phyloP scores from a whole-genome alignment of 2,113 vertebrate genomes.

The Clarias magur region DNA sequence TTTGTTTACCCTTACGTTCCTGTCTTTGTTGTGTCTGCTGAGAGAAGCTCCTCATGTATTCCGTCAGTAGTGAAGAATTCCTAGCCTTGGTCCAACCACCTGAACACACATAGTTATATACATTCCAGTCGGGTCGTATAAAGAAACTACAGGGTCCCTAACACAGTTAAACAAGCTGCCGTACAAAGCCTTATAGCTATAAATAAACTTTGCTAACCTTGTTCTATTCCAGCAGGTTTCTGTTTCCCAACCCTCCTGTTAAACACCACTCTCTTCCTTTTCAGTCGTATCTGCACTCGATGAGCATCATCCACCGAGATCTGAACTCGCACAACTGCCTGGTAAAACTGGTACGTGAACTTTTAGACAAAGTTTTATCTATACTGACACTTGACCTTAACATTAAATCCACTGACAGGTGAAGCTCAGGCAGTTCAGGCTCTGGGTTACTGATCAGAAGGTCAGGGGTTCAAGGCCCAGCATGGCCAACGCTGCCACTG shows the following conservation, averaged over 20 bases:
- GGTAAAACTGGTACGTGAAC: constrained; percentile 83
- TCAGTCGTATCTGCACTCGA: constrained; percentile 92
- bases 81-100: neutral
- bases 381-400: too few relatives aligned
- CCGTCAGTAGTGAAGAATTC: neutral
- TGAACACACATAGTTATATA: constrained; percentile 1
- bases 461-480: too few relatives aligned
- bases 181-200: neutral
- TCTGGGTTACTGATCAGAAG: too few relatives aligned
- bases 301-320: constrained; percentile 98
- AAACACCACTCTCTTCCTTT: constrained; percentile 6
- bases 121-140: neutral
- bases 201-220: neutral
- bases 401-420: too few relatives aligned
- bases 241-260: neutral
- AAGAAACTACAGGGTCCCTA: neutral
- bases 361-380: neutral
- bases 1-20: neutral
- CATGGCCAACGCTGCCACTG: too few relatives aligned
- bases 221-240: constrained; percentile 26
- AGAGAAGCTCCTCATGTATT: neutral
- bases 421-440: too few relatives aligned
- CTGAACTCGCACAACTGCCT: constrained; percentile 99
- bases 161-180: neutral
- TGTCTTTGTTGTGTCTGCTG: neutral